These are phyloP conservation scores for Chironex yamaguchii DNA, from an alignment of 30 jellyfish, hydroid and myxozoan genomes.

Conservation along the genomic window DNA sequence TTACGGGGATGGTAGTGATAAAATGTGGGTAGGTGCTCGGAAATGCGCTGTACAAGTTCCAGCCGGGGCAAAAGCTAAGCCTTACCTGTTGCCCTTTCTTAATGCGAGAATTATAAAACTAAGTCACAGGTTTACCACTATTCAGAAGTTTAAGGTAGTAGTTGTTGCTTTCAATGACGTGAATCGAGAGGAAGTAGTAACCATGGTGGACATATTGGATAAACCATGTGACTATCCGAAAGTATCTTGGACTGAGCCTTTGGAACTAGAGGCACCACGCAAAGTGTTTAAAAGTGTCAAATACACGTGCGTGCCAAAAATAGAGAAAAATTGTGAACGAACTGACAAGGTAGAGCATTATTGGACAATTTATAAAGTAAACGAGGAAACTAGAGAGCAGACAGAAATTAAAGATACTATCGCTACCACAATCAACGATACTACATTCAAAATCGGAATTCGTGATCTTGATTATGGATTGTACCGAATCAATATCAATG, in stretches of 20 bases:
- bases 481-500: slow-evolving; percentile 33
- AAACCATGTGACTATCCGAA: slow-evolving; percentile 72
- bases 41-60: no score
- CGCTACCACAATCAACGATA: slow-evolving; percentile 8
- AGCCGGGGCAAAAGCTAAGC: no score
- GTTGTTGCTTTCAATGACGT: slow-evolving; percentile 67
- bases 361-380: slow-evolving; percentile 48
- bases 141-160: slow-evolving; percentile 33
- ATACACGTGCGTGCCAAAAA: slow-evolving; percentile 10
- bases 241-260: slow-evolving; percentile 32
- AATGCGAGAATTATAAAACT: no score
- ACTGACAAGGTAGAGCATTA: slow-evolving; percentile 55
- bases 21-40: no score
- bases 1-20: background rate
- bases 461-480: slow-evolving; percentile 66
- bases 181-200: slow-evolving; percentile 47
- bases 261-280: background rate
- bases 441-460: slow-evolving; percentile 62
- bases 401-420: background rate
- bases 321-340: slow-evolving; percentile 68
- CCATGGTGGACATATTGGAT: slow-evolving; percentile 68
- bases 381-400: background rate
- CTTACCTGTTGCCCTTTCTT: no score
- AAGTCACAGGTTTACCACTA: no score
- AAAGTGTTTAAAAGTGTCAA: slow-evolving; percentile 32